Percentiles rank a stretch among this genome's conserved stretches.
Conservation (phyloP, 2,888 invertebrate genomes). For the Linnaemya vulpina region DNA sequence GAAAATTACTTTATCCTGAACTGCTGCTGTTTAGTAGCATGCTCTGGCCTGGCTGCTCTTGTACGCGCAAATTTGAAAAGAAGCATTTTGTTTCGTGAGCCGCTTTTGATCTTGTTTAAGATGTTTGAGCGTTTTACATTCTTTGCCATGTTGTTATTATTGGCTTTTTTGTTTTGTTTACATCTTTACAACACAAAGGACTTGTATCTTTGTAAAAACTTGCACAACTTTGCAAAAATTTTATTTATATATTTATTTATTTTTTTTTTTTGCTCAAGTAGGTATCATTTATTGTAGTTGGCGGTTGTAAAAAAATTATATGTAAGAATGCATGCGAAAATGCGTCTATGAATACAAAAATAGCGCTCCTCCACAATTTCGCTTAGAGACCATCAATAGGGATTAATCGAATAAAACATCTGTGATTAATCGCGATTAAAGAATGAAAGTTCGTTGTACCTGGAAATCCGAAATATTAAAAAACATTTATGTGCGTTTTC, state of each 20-base stretch:
- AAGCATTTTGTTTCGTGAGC: slow-evolving; percentile 49
- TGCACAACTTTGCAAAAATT: slow-evolving; percentile 53
- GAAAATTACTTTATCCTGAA: slow-evolving; percentile 71
- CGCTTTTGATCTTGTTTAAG: slow-evolving; percentile 71
- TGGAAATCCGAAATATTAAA: no score
- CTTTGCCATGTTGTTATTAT: slow-evolving; percentile 60
- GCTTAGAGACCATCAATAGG: no score
- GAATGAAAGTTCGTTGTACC: no score
- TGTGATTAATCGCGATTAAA: no score
- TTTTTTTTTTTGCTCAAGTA: slow-evolving; percentile 36
- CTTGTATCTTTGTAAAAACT: slow-evolving; percentile 21
- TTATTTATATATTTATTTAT: slow-evolving; percentile 56
- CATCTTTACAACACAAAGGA: slow-evolving; percentile 16
- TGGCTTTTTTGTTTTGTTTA: slow-evolving; percentile 32
- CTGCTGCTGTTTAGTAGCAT: slow-evolving; percentile 11
- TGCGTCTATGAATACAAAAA: no score
- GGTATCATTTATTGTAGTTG: slow-evolving; percentile 29
- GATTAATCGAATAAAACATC: no score
- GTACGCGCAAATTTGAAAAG: slow-evolving; percentile 51
- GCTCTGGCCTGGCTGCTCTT: slow-evolving; percentile 10
- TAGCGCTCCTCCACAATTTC: background rate
- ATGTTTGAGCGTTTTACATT: slow-evolving; percentile 68
- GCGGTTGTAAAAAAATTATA: slow-evolving; percentile 23
- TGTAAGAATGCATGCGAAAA: background rate
- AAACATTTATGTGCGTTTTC: no score